Evolutionary conservation across 92 coral and sea anemone species (phyloP), one percentile per base, ranked within the genome.

Genomic region (Plumapathes pennacea): DNA sequence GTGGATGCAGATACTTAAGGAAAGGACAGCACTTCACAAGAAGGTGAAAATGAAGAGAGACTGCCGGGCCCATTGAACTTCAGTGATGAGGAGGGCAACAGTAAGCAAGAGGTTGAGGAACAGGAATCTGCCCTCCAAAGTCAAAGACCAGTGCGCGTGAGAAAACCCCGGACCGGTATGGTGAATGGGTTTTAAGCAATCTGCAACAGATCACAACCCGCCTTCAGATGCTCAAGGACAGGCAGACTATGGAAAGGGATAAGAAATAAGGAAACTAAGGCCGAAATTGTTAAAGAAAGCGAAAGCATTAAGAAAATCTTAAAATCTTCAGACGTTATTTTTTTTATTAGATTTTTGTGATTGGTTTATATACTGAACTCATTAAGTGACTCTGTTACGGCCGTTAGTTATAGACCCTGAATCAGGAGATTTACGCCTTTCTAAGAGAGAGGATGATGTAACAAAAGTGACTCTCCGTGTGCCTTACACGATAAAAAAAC

Each of bases 161-260:
- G 73, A 49, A 60, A 18, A 27, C 63, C 54, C 79, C 76, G 10
- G 62, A 72, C 29, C 79, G 64, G 5, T 71, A 71, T 48, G 50
- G 78, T 2, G 78, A 63, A 10, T 64, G 78, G 74, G 38, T 49
- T 48, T 22, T 71, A 2, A 64, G 36, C 27, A 18, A 31, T 36
- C 20, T 56, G 0, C 31, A 38, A 53, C 67, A 60, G 54, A 60
- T 42, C 9, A 12, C 40, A 10, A 24, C 37, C 53, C 38, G 67
- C 31, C 26, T 60, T 3, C 22, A 43, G 39, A 43, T 43, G 67
- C 15, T 60, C 28, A 53, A 60, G 38, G 53, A 43, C 54, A 40
- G 21, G 53, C 32, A 56, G 31, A 56, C n/a, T 25, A 33, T 20
- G 48, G 48, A 56, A 17, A 56, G 25, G 37, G 32, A 56, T 2